These are phyloP conservation scores for Schrankia costaestrigalis DNA, from an alignment of 2,888 invertebrate species.

Conservation along the genomic window DNA sequence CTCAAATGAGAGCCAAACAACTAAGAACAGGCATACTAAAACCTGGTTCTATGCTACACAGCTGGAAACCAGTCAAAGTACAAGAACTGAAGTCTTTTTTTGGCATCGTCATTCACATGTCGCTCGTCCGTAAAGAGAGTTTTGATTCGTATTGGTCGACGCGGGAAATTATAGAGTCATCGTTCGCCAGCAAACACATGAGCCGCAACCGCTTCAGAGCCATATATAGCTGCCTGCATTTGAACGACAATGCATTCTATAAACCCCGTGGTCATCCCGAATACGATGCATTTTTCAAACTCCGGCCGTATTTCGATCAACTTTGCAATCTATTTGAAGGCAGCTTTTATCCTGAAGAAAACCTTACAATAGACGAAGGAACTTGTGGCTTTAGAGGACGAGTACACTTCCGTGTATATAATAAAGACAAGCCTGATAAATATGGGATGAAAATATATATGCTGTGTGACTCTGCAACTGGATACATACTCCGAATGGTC, in stretches of 20 bases:
- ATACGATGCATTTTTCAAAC: neutral
- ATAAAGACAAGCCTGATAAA: neutral
- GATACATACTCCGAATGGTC: too few species aligned
- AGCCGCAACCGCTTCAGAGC: neutral
- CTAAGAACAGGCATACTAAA: slow-evolving; percentile 2
- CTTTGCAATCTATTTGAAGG: neutral
- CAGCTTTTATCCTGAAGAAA: neutral
- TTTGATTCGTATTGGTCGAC: slow-evolving; percentile 13
- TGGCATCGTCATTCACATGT: slow-evolving; percentile 15
- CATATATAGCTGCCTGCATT: neutral
- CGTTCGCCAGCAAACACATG: too few species aligned
- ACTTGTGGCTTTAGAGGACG: neutral
- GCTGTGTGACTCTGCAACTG: too few species aligned
- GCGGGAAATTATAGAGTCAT: too few species aligned
- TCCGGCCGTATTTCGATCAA: neutral
- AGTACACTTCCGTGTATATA: neutral
- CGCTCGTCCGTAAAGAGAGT: slow-evolving; percentile 10
- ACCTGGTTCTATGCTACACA: slow-evolving; percentile 8
- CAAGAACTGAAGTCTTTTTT: slow-evolving; percentile 13
- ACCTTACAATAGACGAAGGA: neutral
- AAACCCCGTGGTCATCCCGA: neutral
- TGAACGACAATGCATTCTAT: neutral
- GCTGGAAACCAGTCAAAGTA: slow-evolving; percentile 16
- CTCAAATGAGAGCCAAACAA: slow-evolving; percentile 8
- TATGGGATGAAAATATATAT: too few species aligned